These are phyloP conservation scores for Linnaemya vulpina DNA, from an alignment of 2,888 invertebrate species.

Conservation along the genomic window DNA sequence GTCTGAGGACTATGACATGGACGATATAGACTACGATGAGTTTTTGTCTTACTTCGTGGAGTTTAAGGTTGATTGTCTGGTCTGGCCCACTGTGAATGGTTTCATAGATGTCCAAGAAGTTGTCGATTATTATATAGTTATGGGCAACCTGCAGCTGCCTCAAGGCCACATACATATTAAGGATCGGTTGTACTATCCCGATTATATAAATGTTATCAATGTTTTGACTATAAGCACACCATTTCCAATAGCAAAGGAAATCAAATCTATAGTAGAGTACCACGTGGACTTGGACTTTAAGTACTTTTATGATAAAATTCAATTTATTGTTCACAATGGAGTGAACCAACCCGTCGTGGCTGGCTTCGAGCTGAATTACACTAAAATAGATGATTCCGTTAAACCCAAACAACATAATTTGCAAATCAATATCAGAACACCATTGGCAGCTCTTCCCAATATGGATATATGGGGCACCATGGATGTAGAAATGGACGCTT, in stretches of 20 bases:
- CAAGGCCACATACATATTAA: slow-evolving; percentile 85
- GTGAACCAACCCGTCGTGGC: slow-evolving; percentile 74
- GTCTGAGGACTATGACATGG: slow-evolving; percentile 77
- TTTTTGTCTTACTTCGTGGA: slow-evolving; percentile 84
- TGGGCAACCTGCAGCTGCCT: slow-evolving; percentile 84
- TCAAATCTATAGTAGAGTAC: slow-evolving; percentile 84
- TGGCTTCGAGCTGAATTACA: slow-evolving; percentile 84
- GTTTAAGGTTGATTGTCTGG: slow-evolving; percentile 85
- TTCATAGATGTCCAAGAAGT: slow-evolving; percentile 85
- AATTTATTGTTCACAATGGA: slow-evolving; percentile 83
- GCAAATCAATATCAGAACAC: slow-evolving; percentile 84
- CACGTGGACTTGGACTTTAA: slow-evolving; percentile 82
- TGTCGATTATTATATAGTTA: slow-evolving; percentile 83
- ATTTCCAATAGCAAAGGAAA: slow-evolving; percentile 82
- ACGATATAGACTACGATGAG: slow-evolving; percentile 82
- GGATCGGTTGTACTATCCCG: slow-evolving; percentile 85
- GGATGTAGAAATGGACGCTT: slow-evolving; percentile 83
- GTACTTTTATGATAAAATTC: slow-evolving; percentile 83
- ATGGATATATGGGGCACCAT: slow-evolving; percentile 83
- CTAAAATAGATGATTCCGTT: slow-evolving; percentile 81
- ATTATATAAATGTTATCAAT: slow-evolving; percentile 84
- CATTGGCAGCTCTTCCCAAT: slow-evolving; percentile 84
- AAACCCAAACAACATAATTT: slow-evolving; percentile 83
- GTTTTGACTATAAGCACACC: slow-evolving; percentile 85
- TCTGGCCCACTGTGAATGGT: slow-evolving; percentile 85